Evolutionary conservation across 1,140 invertebrate species (phyloP).

Genomic region (Thereuonema tuberculata): DNA sequence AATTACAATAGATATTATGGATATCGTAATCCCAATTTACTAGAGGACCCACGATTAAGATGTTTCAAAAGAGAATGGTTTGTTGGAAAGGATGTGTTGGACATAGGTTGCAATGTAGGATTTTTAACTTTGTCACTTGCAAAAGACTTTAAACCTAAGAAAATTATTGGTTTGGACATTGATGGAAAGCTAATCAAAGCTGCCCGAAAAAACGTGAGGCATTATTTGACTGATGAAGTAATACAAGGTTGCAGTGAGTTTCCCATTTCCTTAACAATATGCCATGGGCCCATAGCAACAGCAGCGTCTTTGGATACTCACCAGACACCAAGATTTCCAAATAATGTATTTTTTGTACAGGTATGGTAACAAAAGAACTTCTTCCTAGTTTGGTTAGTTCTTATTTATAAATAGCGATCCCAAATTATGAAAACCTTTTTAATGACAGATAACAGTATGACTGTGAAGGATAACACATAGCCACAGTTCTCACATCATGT

Average conservation of each 20-base stretch:
- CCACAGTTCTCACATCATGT: no score
- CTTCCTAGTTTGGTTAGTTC: no score
- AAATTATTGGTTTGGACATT: constrained; percentile 89
- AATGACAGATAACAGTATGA: no score
- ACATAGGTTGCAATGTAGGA: constrained; percentile 96
- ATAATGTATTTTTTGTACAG: constrained; percentile 75
- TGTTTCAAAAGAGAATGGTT: constrained; percentile 76
- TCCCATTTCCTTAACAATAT: constrained; percentile 33
- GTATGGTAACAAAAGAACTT: constrained; percentile 41
- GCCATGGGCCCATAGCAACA: constrained; percentile 31
- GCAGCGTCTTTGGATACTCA: constrained; percentile 14
- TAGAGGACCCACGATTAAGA: constrained; percentile 63
- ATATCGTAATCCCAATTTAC: constrained; percentile 67
- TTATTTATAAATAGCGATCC: no score
- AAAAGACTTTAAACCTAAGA: constrained; percentile 62
- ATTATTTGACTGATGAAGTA: constrained; percentile 49
- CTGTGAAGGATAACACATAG: no score
- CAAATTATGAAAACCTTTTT: no score
- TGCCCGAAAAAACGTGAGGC: constrained; percentile 63
- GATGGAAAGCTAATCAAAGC: constrained; percentile 71
- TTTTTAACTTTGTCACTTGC: constrained; percentile 73
- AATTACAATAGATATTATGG: constrained; percentile 97
- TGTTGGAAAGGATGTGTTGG: constrained; percentile 75
- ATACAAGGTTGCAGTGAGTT: constrained; percentile 17
- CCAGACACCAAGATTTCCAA: constrained; percentile 49